Evolutionary conservation across 1,140 invertebrate species (phyloP).

Genomic region (Leptinotarsa defecta): DNA sequence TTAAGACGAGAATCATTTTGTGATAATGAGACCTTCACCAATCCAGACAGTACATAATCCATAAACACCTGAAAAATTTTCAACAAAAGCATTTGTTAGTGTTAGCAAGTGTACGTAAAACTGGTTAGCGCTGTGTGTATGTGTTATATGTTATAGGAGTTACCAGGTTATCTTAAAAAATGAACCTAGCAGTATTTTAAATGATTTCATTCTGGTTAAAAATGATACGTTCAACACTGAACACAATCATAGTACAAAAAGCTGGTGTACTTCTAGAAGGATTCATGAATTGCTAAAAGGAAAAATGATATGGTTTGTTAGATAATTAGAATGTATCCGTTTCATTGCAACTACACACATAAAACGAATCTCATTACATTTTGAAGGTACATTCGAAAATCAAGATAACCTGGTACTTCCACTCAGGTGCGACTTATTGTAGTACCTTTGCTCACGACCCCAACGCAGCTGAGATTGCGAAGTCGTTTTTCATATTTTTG

Average conservation of each 20-base stretch:
- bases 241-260: too few species aligned
- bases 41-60: not conserved
- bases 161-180: conserved; percentile 12
- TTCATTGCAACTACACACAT: too few species aligned
- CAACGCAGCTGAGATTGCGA: conserved; percentile 71
- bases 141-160: not conserved
- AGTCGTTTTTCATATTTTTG: conserved; percentile 67
- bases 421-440: conserved; percentile 35
- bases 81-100: not conserved
- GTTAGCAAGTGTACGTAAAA: conserved; percentile 9
- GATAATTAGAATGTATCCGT: too few species aligned
- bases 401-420: conserved; percentile 17
- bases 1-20: too few species aligned
- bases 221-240: too few species aligned
- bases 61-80: not conserved
- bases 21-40: not conserved
- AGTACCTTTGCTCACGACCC: conserved; percentile 71
- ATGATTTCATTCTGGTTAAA: too few species aligned
- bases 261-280: too few species aligned
- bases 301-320: too few species aligned
- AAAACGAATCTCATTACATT: too few species aligned
- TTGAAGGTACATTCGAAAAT: not conserved
- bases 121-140: not conserved
- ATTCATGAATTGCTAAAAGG: too few species aligned
- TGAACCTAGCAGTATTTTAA: not conserved